Evolutionary conservation across 2,113 vertebrate genomes (phyloP), one percentile per base, ranked within the genome.

Genomic region (Dicaeum eximium): DNA sequence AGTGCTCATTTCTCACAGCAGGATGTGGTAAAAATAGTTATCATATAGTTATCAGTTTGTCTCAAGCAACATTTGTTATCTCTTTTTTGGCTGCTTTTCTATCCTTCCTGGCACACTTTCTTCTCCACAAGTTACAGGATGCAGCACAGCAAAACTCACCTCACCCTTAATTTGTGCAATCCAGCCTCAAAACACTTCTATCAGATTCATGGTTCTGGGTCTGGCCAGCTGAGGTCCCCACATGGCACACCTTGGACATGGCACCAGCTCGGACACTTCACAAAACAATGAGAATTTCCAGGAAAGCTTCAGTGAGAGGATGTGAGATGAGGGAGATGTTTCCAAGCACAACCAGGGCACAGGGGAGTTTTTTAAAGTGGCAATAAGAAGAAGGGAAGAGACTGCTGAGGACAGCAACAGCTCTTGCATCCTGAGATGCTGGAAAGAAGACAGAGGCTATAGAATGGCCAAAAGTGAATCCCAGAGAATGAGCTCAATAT

Each of bases 11-110:
- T 86, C 45, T 47, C 15, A 1, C 24, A 31, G 74, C 53, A 88
- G 88, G 74, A 88, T 92, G 74, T 57, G 88, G 75, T 86, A 73
- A 93, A 91, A 89, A 67, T 24, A 75, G 66, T 72, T 85, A 82
- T 5, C 42, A 91, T 86, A 67, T 24, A 75, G 66, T 72, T 85
- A 82, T 5, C 42, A 6, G 67, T 73, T 58, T 50, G 81, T 62
- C 27, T 77, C 30, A 13, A 53, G 45, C 31, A 60, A 54, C 47
- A 9, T 37, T 81, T 33, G 17, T 62, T 62, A 24, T 47, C 71
- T 85, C 35, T 67, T 56, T 78, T 73, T 65, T 78, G 84, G 35
- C 37, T 87, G 66, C 53, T 77, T 2, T 78, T 78, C 24, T 1
- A 0, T 23, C 42, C 56, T 62, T 81, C 61, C 86, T 90, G 88